A percentile compares a stretch with the other conserved stretches of the same genome.
Conservation (phyloP, 1,140 invertebrate genomes). For the Conus ventricosus region DNA sequence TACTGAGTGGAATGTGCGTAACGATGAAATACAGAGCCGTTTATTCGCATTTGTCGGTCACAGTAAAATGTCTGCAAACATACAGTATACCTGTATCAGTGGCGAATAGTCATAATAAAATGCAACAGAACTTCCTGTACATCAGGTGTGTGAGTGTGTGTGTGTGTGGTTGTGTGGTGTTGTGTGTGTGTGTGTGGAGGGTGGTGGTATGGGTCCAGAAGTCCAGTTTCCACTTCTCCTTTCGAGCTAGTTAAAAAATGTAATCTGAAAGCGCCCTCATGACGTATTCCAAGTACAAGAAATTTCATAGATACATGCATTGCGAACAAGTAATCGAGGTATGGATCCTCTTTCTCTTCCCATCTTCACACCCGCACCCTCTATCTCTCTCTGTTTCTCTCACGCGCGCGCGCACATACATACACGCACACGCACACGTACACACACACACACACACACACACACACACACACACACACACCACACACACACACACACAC, state of each 20-base stretch:
- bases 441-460: no score
- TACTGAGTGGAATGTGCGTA: background rate
- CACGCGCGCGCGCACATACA: background rate
- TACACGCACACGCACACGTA: no score
- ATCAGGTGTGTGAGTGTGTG: background rate
- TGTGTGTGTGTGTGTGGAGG: background rate
- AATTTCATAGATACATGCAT: no score
- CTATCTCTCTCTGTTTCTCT: background rate
- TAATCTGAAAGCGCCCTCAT: no score
- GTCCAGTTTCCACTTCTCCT: no score
- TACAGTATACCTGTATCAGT: background rate
- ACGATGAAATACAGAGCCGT: background rate
- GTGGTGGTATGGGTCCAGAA: no score
- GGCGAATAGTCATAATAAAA: background rate
- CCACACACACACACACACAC: no score
- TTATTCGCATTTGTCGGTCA: background rate
- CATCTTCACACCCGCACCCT: no score
- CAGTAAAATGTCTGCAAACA: background rate
- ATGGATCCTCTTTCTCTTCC: background rate
- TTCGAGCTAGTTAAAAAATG: no score
- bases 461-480: no score
- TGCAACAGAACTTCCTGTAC: background rate
- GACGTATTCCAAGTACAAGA: no score
- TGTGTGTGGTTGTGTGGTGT: background rate
- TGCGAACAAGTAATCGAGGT: no score